phyloP scores from a whole-genome alignment of 2,888 invertebrate species.

The Synergus itoensis region DNA sequence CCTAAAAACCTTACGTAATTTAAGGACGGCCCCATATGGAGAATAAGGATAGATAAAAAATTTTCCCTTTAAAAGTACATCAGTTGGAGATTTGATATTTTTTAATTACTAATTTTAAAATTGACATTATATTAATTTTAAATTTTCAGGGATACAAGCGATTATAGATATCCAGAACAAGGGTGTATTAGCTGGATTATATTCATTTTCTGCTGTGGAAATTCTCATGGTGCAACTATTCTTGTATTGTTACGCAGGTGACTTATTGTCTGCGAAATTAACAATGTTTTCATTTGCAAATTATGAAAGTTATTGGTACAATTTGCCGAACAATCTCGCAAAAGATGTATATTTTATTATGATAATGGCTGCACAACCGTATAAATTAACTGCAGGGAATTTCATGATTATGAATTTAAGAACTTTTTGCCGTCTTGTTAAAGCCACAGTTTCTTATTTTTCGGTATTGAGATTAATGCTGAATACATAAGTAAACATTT shows the following conservation, averaged over 20 bases:
- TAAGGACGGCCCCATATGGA: too few species aligned
- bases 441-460: conserved; percentile 53
- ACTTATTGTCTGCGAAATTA: conserved; percentile 46
- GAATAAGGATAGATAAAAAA: too few species aligned
- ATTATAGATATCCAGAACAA: conserved; percentile 45
- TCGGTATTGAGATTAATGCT: conserved; percentile 52
- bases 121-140: too few species aligned
- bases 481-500: conserved; percentile 30
- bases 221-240: conserved; percentile 48
- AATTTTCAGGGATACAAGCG: conserved; percentile 49
- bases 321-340: conserved; percentile 44
- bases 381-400: conserved; percentile 46
- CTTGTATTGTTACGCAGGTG: conserved; percentile 52
- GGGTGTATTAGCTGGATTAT: conserved; percentile 22
- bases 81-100: too few species aligned
- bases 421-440: conserved; percentile 49
- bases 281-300: conserved; percentile 44
- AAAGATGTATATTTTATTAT: conserved; percentile 47
- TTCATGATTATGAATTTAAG: conserved; percentile 49
- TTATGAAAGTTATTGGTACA: conserved; percentile 47
- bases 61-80: not conserved
- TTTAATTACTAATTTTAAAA: too few species aligned
- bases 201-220: conserved; percentile 41
- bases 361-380: conserved; percentile 46
- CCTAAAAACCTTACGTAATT: too few species aligned